Conservation (phyloP, 64 coral and sea anemone genomes). For the Montipora efflorescens region DNA sequence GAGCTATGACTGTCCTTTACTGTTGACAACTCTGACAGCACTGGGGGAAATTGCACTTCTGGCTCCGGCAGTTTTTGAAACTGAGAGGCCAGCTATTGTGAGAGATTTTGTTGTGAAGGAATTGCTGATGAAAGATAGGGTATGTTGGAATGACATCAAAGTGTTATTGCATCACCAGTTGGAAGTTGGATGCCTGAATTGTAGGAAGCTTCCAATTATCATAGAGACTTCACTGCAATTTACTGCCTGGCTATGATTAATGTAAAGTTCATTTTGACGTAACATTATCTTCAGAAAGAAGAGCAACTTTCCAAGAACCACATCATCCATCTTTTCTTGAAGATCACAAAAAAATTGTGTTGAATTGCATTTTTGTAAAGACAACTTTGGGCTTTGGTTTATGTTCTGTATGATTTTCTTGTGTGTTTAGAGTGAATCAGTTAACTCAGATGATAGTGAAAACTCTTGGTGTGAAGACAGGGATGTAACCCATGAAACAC, state of each 20-base stretch:
- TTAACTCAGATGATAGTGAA: conserved; percentile 13
- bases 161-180: no score
- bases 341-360: no score
- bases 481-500: conserved; percentile 72
- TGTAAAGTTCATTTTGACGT: no score
- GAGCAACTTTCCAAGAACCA: no score
- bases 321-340: no score
- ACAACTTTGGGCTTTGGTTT: neutral
- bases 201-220: no score
- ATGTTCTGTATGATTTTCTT: neutral
- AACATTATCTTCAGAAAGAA: no score
- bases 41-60: conserved; percentile 86
- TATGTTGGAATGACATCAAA: conserved; percentile 29
- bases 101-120: conserved; percentile 97
- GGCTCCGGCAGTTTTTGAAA: conserved; percentile 82
- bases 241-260: no score
- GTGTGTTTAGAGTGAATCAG: neutral
- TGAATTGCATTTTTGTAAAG: no score
- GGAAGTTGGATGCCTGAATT: no score
- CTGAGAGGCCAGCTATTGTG: conserved; percentile 72
- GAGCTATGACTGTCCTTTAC: conserved; percentile 75
- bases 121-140: conserved; percentile 94
- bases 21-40: conserved; percentile 79
- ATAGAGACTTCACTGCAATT: no score
- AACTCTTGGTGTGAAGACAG: conserved; percentile 48